Conservation (phyloP, 2,888 invertebrate genomes). For the Imbricaverruca yamaguchii region DNA sequence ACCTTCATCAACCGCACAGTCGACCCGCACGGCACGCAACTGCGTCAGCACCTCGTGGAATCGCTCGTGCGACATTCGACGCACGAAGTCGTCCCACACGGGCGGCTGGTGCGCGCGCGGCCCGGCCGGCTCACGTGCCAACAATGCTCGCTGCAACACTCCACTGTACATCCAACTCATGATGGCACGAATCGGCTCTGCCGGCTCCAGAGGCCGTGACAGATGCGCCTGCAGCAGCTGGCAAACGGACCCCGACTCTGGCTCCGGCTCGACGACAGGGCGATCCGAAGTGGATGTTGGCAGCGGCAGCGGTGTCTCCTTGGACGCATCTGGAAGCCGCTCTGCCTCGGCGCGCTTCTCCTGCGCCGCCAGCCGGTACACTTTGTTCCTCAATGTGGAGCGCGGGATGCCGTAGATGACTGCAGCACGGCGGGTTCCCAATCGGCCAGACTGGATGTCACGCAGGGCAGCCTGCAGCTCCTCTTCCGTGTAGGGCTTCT, state of each 20-base stretch:
- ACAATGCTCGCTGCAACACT: slow-evolving; percentile 9
- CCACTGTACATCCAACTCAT: slow-evolving; percentile 10
- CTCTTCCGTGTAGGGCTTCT: slow-evolving; percentile 88
- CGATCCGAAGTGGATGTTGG: too few relatives aligned
- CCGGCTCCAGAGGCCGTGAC: background rate
- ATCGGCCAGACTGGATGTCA: slow-evolving; percentile 85
- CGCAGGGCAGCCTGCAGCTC: slow-evolving; percentile 88
- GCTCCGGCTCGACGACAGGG: background rate
- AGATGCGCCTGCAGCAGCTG: slow-evolving; percentile 7
- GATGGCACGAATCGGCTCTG: background rate
- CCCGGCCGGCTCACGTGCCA: background rate
- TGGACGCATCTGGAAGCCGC: slow-evolving; percentile 29
- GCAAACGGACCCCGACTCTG: background rate
- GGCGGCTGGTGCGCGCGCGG: background rate
- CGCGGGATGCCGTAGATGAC: slow-evolving; percentile 94
- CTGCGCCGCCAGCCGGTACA: slow-evolving; percentile 38
- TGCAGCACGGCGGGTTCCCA: slow-evolving; percentile 87
- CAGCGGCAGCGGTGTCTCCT: background rate
- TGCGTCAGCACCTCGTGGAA: slow-evolving; percentile 17
- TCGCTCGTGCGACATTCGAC: slow-evolving; percentile 17
- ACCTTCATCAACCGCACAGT: slow-evolving; percentile 18
- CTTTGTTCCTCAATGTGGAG: slow-evolving; percentile 92
- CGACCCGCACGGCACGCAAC: slow-evolving; percentile 23
- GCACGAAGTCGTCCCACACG: slow-evolving; percentile 12
- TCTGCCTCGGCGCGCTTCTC: slow-evolving; percentile 35